Base-by-base conservation (phyloP, 2,113 vertebrate species). In the Rallus limicola region DNA sequence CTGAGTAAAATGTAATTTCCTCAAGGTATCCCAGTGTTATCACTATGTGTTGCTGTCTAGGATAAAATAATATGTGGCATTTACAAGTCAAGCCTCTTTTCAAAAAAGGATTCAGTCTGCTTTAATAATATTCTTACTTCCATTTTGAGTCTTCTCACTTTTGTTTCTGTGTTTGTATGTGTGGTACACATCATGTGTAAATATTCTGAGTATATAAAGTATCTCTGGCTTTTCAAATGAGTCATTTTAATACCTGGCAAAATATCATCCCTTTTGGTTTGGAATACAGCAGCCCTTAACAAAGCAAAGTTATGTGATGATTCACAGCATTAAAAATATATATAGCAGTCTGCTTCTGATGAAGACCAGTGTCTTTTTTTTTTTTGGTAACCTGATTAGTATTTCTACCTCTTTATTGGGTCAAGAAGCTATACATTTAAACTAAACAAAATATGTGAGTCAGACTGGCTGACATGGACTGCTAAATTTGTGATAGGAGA, bases 1-100 rank as follows among this genome's bases (percentile, higher is more conserved):
- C 50, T 86, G 48, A 85, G 85, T 42, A 74, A 93, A 94, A 59
- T 65, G 70, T 23, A 38, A n/a, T 91, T 81, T 93, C 77, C 48
- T 93, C 33, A 86, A 90, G 17, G 38, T 63, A 44, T 93, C 90
- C 16, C 56, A 64, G 11, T 74, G 48, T 82, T 62, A 96, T 52
- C 62, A 24, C 90, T 90, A 36, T 44, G 72, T 92, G 40, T 83
- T 96, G 40, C 70, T 86, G 55, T 84, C 31, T 75, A 77, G 5
- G 9, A 16, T 93, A 62, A 72, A 81, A 81, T 38, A 72, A 34
- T 23, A 38, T 23, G 9, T 68, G 46, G 7, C 44, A 76, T 63
- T 70, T 92, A 38, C 36, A 65, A 63, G 81, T 42, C 12, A 65
- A 83, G 9, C 14, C 10, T 77, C 14, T 10, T 82, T 94, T 93